Conservation (phyloP, 2,797 vertebrate genomes). For the Acipenser transmontanus region DNA sequence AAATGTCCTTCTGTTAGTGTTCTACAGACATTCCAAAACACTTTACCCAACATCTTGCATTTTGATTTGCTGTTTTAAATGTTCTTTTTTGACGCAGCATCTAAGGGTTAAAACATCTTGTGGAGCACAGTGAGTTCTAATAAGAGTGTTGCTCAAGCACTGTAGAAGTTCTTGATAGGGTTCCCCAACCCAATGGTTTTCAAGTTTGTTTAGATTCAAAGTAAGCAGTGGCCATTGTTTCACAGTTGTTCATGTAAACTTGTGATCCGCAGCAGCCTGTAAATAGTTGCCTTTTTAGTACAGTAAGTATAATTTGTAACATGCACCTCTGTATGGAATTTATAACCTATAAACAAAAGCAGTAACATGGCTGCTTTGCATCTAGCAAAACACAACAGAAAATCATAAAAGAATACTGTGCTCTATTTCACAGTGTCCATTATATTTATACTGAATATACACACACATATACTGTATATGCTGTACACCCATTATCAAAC, state of each 20-base stretch:
- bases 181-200: constrained; percentile 2
- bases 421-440: constrained; percentile 17
- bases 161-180: not conserved
- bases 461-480: not conserved
- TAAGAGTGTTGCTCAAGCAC: not conserved
- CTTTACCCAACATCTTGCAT: not conserved
- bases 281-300: not conserved
- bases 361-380: not conserved
- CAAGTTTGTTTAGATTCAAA: constrained; percentile 8
- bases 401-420: constrained; percentile 3
- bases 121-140: too few species aligned
- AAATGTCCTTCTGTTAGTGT: constrained; percentile 53
- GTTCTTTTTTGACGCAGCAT: not conserved
- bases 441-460: not conserved
- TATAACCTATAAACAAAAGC: not conserved
- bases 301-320: not conserved
- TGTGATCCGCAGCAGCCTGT: not conserved
- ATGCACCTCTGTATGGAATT: too few species aligned
- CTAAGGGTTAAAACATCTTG: not conserved
- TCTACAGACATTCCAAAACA: constrained; percentile 25
- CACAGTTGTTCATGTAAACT: constrained; percentile 11
- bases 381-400: constrained; percentile 3
- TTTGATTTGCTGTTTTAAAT: not conserved
- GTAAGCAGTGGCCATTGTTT: not conserved
- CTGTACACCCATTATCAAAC: too few species aligned